Evolutionary conservation across 2,888 invertebrate genomes (phyloP).

Genomic region (Agrotis clavis): DNA sequence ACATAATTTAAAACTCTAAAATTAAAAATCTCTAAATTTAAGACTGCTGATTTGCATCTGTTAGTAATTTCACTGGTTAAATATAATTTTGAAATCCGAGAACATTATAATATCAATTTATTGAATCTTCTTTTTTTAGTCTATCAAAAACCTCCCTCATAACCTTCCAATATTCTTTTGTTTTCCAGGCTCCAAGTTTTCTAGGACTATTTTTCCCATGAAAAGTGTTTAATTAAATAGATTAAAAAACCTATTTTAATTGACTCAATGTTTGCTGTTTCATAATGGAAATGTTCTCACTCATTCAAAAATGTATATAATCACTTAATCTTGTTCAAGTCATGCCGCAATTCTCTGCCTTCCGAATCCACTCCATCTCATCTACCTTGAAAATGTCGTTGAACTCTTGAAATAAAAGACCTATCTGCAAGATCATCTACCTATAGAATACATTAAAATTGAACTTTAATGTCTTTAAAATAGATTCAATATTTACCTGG

Average conservation of each 20-base stretch:
- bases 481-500: constrained; percentile 9
- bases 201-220: too few species aligned
- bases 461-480: constrained; percentile 10
- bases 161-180: too few species aligned
- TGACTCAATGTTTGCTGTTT: not conserved
- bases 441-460: constrained; percentile 26
- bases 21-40: too few species aligned
- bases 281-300: not conserved
- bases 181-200: too few species aligned
- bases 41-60: too few species aligned
- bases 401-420: constrained; percentile 26
- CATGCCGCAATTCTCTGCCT: constrained; percentile 5
- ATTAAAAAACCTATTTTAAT: not conserved
- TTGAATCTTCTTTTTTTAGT: too few species aligned
- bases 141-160: too few species aligned
- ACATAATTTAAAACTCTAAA: too few species aligned
- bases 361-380: constrained; percentile 11
- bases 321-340: not conserved
- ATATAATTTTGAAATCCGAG: too few species aligned
- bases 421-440: constrained; percentile 18
- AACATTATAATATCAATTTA: too few species aligned
- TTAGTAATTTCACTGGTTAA: too few species aligned
- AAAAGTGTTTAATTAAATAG: not conserved
- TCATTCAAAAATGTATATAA: too few species aligned
- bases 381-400: constrained; percentile 30